Evolutionary conservation across 1,140 invertebrate genomes (phyloP).

Genomic region (Microplitis demolitor): DNA sequence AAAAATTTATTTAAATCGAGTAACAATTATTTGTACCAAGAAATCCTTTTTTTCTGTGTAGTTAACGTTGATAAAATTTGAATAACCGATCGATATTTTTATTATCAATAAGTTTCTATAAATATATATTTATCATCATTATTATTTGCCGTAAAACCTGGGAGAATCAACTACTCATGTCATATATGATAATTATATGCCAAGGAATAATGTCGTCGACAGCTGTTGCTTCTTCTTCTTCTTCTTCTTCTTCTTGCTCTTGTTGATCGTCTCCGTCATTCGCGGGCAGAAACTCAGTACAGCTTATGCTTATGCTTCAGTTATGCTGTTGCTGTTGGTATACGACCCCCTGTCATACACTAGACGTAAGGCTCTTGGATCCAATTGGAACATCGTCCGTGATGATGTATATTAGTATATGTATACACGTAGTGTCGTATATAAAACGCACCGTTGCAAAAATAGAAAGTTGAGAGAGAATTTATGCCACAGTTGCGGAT

Average conservation of each 20-base stretch:
- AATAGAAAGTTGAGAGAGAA: slow-evolving; percentile 20
- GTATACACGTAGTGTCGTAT: not conserved
- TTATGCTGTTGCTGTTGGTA: no score
- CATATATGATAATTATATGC: slow-evolving; percentile 18
- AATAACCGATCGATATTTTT: not conserved
- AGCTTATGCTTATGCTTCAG: no score
- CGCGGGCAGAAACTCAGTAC: slow-evolving; percentile 20
- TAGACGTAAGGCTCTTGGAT: slow-evolving; percentile 20
- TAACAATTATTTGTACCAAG: no score
- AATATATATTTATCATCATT: not conserved
- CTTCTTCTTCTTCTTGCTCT: no score
- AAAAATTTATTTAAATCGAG: no score
- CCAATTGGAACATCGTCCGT: slow-evolving; percentile 16
- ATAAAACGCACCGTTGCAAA: slow-evolving; percentile 22
- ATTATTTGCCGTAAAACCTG: not conserved
- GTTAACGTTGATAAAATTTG: not conserved
- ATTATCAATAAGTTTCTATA: not conserved
- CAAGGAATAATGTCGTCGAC: slow-evolving; percentile 27
- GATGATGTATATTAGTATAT: no score
- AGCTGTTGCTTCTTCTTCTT: slow-evolving; percentile 36
- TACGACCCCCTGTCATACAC: slow-evolving; percentile 11
- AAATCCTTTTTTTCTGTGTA: not conserved
- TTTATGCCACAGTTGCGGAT: slow-evolving; percentile 17
- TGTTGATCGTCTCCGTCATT: no score
- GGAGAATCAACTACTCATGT: not conserved